Base-by-base conservation (phyloP, 1,140 invertebrate species). In the Saccostrea cuccullata region DNA sequence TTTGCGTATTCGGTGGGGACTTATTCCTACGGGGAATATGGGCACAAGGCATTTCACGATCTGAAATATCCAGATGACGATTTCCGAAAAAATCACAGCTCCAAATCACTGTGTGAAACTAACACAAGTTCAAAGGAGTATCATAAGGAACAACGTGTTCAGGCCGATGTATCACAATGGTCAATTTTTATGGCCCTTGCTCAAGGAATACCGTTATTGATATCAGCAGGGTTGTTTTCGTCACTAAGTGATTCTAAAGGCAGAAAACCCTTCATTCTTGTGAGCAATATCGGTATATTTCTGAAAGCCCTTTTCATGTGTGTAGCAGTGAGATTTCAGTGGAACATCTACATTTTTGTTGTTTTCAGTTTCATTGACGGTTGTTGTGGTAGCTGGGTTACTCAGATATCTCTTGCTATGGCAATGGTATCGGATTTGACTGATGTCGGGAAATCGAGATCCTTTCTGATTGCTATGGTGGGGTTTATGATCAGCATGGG, bases 321-420 rank as follows among this genome's bases (percentile, higher is more conserved):
- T 55, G 17, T 87, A 15, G 55, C 86, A 4, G 86, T 87, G 67
- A 40, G 77, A 30, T 60, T 36, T 26, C 13, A 85, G 13, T 30
- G 84, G 55, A 36, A 84, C 26, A 77, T 86, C 13, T 64, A 84
- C 13, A 82, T 26, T 36, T 83, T 89, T 12, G 17, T 87, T 0
- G 30, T 85, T 23, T 86, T 82, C 9, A 67, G 70, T 26, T 23
- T 87, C 26, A 73, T 87, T 26, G 89, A 89, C 55, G 89, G 89
- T 2, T 26, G 60, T 0, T 23, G 55, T 23, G 89, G 89, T 15
- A 83, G 84, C 23, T 87, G 73, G 36, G 56, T 85, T 23, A 26
- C 26, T 6, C 84, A 55, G 20, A 36, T 84, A 55, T 47, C 82
- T 13, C 47, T 84, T 12, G 20, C 82, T 12, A 55, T 84, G 82